Evolutionary conservation across 2,888 invertebrate genomes (phyloP).

Genomic region (Lasioglossum malachurum): DNA sequence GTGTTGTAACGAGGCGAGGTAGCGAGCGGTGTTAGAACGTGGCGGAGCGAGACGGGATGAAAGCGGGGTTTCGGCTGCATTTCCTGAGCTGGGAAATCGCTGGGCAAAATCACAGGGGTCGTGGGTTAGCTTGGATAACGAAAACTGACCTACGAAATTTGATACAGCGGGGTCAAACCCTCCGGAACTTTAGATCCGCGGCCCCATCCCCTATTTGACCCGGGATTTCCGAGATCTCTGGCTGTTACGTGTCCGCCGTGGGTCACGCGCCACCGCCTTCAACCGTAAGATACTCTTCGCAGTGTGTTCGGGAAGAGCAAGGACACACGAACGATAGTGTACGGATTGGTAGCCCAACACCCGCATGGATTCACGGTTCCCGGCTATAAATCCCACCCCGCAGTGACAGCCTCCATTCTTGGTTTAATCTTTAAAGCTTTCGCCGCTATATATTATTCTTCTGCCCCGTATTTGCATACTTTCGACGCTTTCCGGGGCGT

Average conservation of each 20-base stretch:
- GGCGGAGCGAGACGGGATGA: not conserved
- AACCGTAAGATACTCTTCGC: conserved; percentile 33
- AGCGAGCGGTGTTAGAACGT: not conserved
- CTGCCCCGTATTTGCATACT: conserved; percentile 48
- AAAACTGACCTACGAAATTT: conserved; percentile 59
- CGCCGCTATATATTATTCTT: conserved; percentile 44
- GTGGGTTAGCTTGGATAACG: conserved; percentile 39
- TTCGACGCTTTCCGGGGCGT: conserved; percentile 15
- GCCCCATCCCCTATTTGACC: conserved; percentile 40
- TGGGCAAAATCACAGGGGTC: conserved; percentile 36
- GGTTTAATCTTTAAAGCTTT: conserved; percentile 56
- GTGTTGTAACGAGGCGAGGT: conserved; percentile 10
- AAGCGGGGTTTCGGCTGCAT: conserved; percentile 11
- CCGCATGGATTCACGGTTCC: conserved; percentile 42
- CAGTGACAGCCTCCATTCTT: conserved; percentile 55
- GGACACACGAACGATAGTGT: conserved; percentile 30
- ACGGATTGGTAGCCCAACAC: conserved; percentile 33
- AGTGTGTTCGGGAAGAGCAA: conserved; percentile 5
- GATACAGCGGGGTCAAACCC: conserved; percentile 40
- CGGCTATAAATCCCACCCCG: conserved; percentile 49
- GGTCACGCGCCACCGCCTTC: conserved; percentile 48
- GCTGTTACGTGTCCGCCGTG: conserved; percentile 48
- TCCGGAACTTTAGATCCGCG: conserved; percentile 30
- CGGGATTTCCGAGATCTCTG: conserved; percentile 52
- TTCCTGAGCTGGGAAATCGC: conserved; percentile 30